Percentiles rank a stretch among this genome's conserved stretches.
These are phyloP conservation scores for Eidolon dupreanum DNA, from an alignment of 2,797 vertebrate species.

Conservation along the genomic window DNA sequence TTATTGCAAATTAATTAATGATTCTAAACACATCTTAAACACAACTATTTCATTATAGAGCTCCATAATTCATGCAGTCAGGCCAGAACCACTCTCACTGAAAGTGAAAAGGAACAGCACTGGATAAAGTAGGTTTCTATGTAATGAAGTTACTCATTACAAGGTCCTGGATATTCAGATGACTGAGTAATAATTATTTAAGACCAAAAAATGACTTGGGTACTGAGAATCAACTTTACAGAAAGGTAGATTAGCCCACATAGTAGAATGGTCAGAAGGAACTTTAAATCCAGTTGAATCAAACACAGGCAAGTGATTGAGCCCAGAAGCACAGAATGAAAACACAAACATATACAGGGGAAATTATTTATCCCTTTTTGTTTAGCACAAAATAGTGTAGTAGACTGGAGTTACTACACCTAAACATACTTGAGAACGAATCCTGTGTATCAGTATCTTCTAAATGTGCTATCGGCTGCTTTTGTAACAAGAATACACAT, in stretches of 20 bases:
- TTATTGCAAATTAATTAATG: background rate
- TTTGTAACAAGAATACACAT: background rate
- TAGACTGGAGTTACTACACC: background rate
- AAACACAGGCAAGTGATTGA: background rate
- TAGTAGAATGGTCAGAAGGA: background rate
- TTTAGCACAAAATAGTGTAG: background rate
- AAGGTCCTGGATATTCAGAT: background rate
- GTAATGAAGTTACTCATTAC: background rate
- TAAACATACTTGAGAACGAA: background rate
- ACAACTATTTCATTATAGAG: background rate
- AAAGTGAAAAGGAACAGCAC: background rate
- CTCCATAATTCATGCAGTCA: background rate
- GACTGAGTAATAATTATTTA: background rate
- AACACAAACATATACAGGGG: background rate
- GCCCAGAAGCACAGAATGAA: background rate
- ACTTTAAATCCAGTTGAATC: background rate
- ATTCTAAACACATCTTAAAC: conserved; percentile 25
- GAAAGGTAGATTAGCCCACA: background rate
- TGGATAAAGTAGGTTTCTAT: conserved; percentile 10
- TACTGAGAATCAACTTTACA: background rate
- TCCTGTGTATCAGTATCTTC: background rate
- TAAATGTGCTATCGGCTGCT: background rate
- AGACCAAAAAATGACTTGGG: background rate
- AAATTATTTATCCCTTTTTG: background rate
- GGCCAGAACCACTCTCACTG: background rate